Evolutionary conservation across 2,888 invertebrate genomes (phyloP), one percentile per base, ranked within the genome.

Genomic region (Hypsopygia costalis): DNA sequence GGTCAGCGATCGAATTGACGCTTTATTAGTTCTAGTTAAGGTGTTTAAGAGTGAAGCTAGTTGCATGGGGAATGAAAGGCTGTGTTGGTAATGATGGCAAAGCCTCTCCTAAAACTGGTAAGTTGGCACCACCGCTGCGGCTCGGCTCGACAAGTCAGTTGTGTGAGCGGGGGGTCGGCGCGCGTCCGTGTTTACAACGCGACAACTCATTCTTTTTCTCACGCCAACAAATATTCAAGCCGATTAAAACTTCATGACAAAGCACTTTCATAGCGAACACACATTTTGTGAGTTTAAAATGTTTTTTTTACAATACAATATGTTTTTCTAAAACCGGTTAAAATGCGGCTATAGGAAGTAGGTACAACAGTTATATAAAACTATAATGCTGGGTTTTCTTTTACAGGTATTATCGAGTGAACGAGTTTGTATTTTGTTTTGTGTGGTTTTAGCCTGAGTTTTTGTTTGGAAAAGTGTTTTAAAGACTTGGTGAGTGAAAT

Each of bases 281-380:
- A 7, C 40, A 20, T 45, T 46, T 37, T 43, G 53, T 58, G 58
- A 44, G 49, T 52, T 52, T 43, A 16, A 34, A 43, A 27, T 43
- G 47, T 44, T 43, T 21, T 9, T 49, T 36, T 31, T 31, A 28
- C 34, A 40, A 35, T 39, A 35, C 27, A 16, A 27, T 33, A 12
- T 20, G 34, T 40, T 44, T 44, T 39, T 16, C 16, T 31, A 35
- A 50, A 73, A 74, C 73, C 69, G 66, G 80, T 78, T 64, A 28
- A 45, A 39, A 44, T 25, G 47, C 46, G 36, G 36, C 42, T 44
- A 44, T 67, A 73, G 76, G 75, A 78, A 79, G 75, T 71, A 59
- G 56, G 53, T 45, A 55, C 52, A 49, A 75, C 74, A 73, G 81
- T 82, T 80, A 81, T 68, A 80, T 82, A 80, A 81, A 81, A 46